phyloP scores from a whole-genome alignment of 1,140 invertebrate species.

The Argopecten irradians region DNA sequence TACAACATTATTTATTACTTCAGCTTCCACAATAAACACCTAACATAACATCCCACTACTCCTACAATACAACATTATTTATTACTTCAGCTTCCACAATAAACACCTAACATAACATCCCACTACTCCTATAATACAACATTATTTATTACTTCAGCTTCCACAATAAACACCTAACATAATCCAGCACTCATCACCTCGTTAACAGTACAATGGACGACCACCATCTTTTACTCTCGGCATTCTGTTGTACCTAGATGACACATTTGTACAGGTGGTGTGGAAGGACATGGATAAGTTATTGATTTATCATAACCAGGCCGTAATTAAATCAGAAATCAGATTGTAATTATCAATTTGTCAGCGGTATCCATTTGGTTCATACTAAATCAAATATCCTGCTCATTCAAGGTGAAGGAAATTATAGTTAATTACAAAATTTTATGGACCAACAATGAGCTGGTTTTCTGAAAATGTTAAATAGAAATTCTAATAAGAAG shows the following conservation, averaged over 20 bases:
- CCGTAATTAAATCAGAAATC: background rate
- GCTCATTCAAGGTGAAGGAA: background rate
- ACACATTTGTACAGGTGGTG: background rate
- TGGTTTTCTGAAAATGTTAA: background rate
- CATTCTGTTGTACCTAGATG: no score
- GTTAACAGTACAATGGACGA: background rate
- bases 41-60: no score
- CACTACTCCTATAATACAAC: background rate
- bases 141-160: background rate
- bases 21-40: no score
- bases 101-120: background rate
- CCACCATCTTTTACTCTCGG: background rate
- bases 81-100: no score
- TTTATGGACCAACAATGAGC: background rate
- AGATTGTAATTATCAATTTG: background rate
- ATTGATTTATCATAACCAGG: background rate
- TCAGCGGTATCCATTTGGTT: background rate
- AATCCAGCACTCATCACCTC: background rate
- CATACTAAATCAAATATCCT: background rate
- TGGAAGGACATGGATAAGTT: background rate
- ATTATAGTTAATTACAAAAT: background rate
- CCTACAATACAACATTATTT: no score
- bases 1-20: no score
- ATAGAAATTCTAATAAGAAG: no score
- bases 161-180: background rate